Evolutionary conservation across 2,113 vertebrate species (phyloP).

Genomic region (Notothenia coriiceps): DNA sequence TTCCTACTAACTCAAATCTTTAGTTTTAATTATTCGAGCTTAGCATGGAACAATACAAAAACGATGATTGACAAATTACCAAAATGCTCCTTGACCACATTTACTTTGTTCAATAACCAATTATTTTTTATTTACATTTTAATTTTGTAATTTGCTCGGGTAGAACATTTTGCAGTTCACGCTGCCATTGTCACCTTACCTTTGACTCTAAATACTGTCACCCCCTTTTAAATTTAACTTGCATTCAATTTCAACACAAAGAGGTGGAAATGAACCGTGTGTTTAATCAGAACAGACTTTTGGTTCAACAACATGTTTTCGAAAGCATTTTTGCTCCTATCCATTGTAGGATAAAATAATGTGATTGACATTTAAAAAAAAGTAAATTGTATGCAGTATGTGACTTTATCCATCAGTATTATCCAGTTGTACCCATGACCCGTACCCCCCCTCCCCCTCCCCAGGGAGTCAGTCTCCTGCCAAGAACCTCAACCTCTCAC

Average conservation of each 20-base stretch:
- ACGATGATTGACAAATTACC: not conserved
- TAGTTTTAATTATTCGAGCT: too few species aligned
- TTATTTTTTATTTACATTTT: too few species aligned
- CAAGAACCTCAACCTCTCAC: conserved; percentile 34
- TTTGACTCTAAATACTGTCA: not conserved
- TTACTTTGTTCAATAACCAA: too few species aligned
- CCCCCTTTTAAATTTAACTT: not conserved
- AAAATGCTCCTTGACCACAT: not conserved
- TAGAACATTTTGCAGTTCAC: too few species aligned
- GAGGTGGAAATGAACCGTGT: not conserved
- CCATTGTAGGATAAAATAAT: not conserved
- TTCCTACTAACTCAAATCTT: too few species aligned
- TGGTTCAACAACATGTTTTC: not conserved
- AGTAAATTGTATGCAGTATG: not conserved
- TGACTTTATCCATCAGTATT: conserved; percentile 16
- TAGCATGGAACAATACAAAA: too few species aligned
- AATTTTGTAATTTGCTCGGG: too few species aligned
- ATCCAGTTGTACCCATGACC: not conserved
- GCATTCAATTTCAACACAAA: not conserved
- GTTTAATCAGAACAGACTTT: not conserved
- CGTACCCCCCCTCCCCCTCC: too few species aligned
- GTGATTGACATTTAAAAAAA: not conserved
- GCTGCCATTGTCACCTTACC: not conserved
- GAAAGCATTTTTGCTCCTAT: not conserved
- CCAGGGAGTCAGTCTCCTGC: conserved; percentile 5